A percentile compares a stretch with the other conserved stretches of the same genome.
Conservation (phyloP, 2,888 invertebrate species). For the Nomada goodeniana region DNA sequence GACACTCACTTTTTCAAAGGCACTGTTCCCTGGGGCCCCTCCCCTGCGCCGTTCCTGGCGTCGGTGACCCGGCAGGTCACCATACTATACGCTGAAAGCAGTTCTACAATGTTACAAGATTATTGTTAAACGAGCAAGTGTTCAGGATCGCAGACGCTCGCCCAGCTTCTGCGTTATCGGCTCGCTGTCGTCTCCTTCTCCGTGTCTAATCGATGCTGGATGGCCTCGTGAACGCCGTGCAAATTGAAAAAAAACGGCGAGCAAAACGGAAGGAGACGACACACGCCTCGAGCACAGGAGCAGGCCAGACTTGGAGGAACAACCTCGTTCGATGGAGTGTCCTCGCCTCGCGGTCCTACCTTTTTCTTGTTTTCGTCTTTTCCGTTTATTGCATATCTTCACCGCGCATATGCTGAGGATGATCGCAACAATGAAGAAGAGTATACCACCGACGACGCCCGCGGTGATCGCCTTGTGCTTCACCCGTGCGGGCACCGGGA, state of each 20-base stretch:
- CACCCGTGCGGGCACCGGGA: constrained; percentile 94
- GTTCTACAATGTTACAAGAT: constrained; percentile 83
- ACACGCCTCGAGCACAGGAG: constrained; percentile 71
- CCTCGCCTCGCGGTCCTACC: constrained; percentile 86
- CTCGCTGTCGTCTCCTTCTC: constrained; percentile 58
- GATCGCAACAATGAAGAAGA: constrained; percentile 99
- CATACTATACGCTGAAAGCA: constrained; percentile 98
- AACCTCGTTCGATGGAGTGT: constrained; percentile 26
- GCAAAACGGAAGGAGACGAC: constrained; percentile 27
- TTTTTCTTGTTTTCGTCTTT: constrained; percentile 98
- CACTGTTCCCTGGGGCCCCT: constrained; percentile 94
- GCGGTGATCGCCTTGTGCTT: constrained; percentile 98
- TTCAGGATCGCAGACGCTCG: constrained; percentile 72
- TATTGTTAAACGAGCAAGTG: constrained; percentile 74
- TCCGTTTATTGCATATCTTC: constrained; percentile 98
- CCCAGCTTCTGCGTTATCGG: constrained; percentile 72
- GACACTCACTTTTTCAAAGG: constrained; percentile 98
- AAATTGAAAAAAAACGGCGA: too few species aligned
- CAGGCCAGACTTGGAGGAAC: constrained; percentile 66
- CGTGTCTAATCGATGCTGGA: neutral
- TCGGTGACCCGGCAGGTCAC: constrained; percentile 98
- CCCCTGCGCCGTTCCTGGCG: constrained; percentile 93
- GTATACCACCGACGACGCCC: constrained; percentile 97
- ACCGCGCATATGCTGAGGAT: constrained; percentile 98
- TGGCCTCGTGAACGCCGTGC: too few species aligned